Evolutionary conservation across 2,888 invertebrate genomes (phyloP).

Genomic region (Antheraea assamensis): DNA sequence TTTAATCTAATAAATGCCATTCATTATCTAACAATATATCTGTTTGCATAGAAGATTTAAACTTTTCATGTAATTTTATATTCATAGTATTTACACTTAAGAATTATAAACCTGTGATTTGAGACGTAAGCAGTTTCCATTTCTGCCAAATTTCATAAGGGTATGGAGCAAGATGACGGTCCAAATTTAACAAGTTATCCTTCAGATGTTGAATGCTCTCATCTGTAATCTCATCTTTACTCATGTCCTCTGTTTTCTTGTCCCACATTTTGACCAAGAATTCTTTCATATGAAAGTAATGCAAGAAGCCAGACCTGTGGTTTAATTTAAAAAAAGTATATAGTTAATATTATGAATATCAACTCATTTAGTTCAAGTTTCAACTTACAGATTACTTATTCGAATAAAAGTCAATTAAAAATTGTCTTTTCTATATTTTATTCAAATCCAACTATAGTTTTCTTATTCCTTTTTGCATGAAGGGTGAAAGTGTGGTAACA

Average conservation of each 20-base stretch:
- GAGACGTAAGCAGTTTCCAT: constrained; percentile 90
- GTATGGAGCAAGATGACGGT: constrained; percentile 93
- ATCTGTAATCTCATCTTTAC: constrained; percentile 84
- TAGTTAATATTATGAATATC: too few species aligned
- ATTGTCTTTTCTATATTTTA: neutral
- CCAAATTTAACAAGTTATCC: constrained; percentile 87
- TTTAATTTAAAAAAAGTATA: neutral
- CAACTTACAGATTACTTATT: too few species aligned
- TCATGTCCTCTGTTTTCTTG: constrained; percentile 87
- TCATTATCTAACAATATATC: neutral
- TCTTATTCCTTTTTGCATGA: too few species aligned
- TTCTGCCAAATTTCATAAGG: constrained; percentile 94
- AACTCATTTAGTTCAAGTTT: too few species aligned
- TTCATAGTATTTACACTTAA: neutral
- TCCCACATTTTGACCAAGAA: constrained; percentile 96
- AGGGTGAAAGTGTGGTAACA: too few species aligned
- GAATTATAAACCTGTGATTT: constrained; percentile 81
- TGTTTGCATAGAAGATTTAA: neutral
- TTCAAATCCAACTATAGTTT: too few species aligned
- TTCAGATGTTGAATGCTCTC: constrained; percentile 85
- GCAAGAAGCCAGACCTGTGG: constrained; percentile 90
- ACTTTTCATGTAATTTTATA: neutral
- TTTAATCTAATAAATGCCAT: neutral
- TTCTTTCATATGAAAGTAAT: constrained; percentile 91
- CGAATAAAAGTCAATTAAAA: neutral